These are phyloP conservation scores for Phthorimaea operculella DNA, from an alignment of 1,140 invertebrate genomes.

Conservation along the genomic window DNA sequence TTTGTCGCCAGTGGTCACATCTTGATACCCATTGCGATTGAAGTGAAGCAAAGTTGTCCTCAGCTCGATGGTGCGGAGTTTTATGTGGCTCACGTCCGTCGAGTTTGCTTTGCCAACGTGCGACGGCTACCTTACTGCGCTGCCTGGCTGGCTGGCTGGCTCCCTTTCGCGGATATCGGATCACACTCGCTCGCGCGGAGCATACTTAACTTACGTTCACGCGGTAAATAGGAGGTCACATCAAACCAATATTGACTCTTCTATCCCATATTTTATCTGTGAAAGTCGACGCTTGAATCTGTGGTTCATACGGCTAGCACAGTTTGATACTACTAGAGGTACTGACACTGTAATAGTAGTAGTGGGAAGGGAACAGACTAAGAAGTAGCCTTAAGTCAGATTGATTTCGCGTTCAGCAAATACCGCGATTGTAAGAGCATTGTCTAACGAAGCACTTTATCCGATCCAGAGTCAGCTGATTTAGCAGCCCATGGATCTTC, in stretches of 20 bases:
- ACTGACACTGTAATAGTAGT: too few relatives aligned
- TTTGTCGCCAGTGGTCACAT: too few relatives aligned
- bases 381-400: background rate
- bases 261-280: background rate
- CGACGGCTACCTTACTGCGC: slow-evolving; percentile 41
- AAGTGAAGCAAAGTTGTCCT: background rate
- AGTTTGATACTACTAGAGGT: too few relatives aligned
- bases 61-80: slow-evolving; percentile 21
- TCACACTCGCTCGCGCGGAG: slow-evolving; percentile 38
- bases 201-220: slow-evolving; percentile 34
- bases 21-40: too few relatives aligned
- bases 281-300: background rate
- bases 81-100: slow-evolving; percentile 47
- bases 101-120: slow-evolving; percentile 55
- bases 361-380: too few relatives aligned
- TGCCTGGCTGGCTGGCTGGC: too few relatives aligned
- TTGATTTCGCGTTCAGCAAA: too few relatives aligned
- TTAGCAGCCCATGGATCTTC: too few relatives aligned
- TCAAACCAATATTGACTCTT: background rate
- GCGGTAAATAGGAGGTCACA: slow-evolving; percentile 13
- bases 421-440: too few relatives aligned
- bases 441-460: too few relatives aligned
- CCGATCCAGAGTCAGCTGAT: background rate
- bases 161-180: slow-evolving; percentile 45
- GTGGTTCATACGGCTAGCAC: background rate